Evolutionary conservation across 2,113 vertebrate species (phyloP).

Genomic region (Thinocorus orbignyianus): DNA sequence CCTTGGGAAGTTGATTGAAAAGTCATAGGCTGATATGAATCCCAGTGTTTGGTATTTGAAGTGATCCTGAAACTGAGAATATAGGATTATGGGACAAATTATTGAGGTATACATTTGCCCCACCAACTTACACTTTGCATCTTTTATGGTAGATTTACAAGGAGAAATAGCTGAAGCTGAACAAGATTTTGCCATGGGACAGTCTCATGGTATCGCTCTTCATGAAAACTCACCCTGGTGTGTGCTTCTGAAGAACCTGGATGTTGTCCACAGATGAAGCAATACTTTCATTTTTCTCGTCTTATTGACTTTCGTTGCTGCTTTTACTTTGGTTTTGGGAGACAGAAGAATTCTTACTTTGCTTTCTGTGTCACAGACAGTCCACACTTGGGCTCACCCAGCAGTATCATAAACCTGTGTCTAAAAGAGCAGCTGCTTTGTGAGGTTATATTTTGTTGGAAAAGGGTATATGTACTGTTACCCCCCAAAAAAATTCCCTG

Average conservation of each 20-base stretch:
- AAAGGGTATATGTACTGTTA: not conserved
- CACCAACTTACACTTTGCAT: not conserved
- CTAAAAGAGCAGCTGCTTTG: not conserved
- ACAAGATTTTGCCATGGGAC: not conserved
- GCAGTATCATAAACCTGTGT: not conserved
- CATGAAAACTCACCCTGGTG: not conserved
- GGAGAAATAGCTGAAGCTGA: not conserved
- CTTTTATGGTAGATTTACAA: not conserved
- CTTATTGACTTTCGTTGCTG: not conserved
- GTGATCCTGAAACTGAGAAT: not conserved
- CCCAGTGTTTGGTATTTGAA: not conserved
- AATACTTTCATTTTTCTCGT: accelerated
- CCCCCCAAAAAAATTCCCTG: not conserved
- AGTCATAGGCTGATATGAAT: not conserved
- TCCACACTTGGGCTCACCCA: not conserved
- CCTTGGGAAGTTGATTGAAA: not conserved
- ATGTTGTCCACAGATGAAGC: not conserved
- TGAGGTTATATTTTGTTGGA: not conserved
- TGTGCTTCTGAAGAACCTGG: not conserved
- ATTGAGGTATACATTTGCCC: not conserved
- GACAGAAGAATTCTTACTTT: not conserved
- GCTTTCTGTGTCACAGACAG: not conserved
- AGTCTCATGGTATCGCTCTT: not conserved
- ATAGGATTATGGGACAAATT: not conserved
- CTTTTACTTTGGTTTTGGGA: not conserved